Evolutionary conservation across 2,888 invertebrate species (phyloP), one percentile per base, ranked within the genome.

Genomic region (Marronus borbonicus): DNA sequence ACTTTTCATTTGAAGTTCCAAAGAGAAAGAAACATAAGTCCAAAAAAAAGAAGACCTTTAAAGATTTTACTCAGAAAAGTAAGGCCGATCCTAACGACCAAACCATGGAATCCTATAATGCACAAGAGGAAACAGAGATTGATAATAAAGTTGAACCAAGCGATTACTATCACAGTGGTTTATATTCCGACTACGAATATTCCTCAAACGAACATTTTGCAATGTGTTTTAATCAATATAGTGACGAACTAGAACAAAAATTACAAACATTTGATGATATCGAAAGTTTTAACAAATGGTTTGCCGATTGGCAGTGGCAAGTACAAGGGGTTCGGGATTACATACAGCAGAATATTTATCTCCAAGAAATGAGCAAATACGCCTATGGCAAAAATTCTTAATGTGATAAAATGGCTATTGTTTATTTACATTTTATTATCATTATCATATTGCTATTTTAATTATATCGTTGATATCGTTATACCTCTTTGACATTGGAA

Each of bases 341-440:
- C 82, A 83, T 88, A 1, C 87, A 87, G 79, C 87, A 88, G 81
- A 86, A 87, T 82, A 84, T 89, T 79, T 88, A 87, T 81, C 69
- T 87, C 1, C 81, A 85, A 36, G 88, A 88, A 84, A 87, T 88
- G 87, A 83, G 80, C 66, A 81, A 82, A 69, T 85, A 82, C 81
- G 65, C 66, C 24, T 74, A 44, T 81, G 28, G 55, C 36, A 72
- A 39, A 20, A 12, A 72, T 58, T 60, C 39, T 31, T 72, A 60
- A 60, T 58, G 44, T 60, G 58, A 36, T 55, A n/a, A 36, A 36
- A 36, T 36, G 31, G 5, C 31, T 36, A 36, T 5, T 36, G 36
- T 20, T 65, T 14, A 17, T 39, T 65, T 65, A 14, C 39, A 65
- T 31, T 44, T 14, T 39, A 55, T 55, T 55, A 5, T 12, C 36